phyloP scores from a whole-genome alignment of 2,888 invertebrate species.

The Clepsis dumicolana region DNA sequence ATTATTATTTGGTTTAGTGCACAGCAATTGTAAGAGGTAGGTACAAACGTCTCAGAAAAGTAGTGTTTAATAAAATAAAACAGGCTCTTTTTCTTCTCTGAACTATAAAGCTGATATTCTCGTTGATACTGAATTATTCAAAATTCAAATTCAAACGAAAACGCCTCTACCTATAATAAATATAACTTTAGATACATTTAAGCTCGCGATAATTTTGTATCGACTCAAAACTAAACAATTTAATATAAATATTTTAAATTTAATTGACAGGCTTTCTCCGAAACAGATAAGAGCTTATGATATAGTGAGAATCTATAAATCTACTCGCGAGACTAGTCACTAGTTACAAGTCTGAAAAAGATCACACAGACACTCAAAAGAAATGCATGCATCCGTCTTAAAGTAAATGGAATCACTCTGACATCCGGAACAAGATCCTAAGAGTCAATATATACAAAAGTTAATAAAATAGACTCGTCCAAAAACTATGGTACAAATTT shows the following conservation, averaged over 20 bases:
- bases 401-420: slow-evolving; percentile 85
- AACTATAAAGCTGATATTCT: no score
- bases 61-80: neutral
- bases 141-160: no score
- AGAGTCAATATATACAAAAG: slow-evolving; percentile 78
- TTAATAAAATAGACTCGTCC: slow-evolving; percentile 42
- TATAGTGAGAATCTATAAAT: slow-evolving; percentile 78
- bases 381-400: slow-evolving; percentile 85
- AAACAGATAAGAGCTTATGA: slow-evolving; percentile 72
- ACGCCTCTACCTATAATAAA: slow-evolving; percentile 22
- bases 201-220: slow-evolving; percentile 43
- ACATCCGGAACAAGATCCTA: slow-evolving; percentile 68
- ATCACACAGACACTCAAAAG: slow-evolving; percentile 82
- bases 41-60: slow-evolving; percentile 47
- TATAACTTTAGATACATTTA: slow-evolving; percentile 33
- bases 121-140: no score
- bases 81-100: no score
- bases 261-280: slow-evolving; percentile 71
- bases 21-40: slow-evolving; percentile 66
- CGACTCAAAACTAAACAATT: slow-evolving; percentile 43
- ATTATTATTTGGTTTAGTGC: slow-evolving; percentile 81
- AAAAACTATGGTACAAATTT: neutral
- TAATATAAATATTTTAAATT: slow-evolving; percentile 47
- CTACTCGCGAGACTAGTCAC: slow-evolving; percentile 83
- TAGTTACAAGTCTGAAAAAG: slow-evolving; percentile 78